Base-by-base conservation (phyloP, 2,888 invertebrate species). In the Margaritifera margaritifera region DNA sequence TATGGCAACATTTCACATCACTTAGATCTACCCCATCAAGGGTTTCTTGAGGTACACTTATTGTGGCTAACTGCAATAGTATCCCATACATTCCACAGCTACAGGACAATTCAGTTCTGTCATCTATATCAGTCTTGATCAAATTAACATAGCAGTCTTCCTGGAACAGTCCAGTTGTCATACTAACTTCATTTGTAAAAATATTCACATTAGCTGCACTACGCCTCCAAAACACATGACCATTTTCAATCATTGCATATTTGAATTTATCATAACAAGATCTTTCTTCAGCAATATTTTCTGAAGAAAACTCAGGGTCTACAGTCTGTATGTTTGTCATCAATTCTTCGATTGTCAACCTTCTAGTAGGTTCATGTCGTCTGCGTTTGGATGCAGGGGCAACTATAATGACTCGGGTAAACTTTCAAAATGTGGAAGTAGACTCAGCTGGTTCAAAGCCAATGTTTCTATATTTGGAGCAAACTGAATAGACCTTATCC, bases 131-230 rank as follows among this genome's bases (percentile, higher is more conserved):
- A 31, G n/a, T 20, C 59, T 15, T 24, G 15, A 31, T n/a, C n/a
- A 59, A 59, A 59, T 59, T 25, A 20, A 59, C 59, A 59, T 59
- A 59, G 42, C 31, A 27, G 6, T 59, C 59, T 59, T 59, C 59
- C 24, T 59, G 59, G 25, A 59, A 59, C 20, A 59, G 25, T 20
- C 59, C 59, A 59, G 59, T 59, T 31, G 58, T 24, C 58, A 58
- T 58, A 24, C 24, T 25, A 22, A 58, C 58, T 25, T 58, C 58
- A 58, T 58, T 58, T 15, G 22, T 22, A 2, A 58, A 58, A 19
- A 22, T 20, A 24, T 58, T 27, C 22, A 20, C 5, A 19, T 24
- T 58, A 22, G 6, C 25, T 25, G 58, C 11, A 24, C 31, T 31
- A 31, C 58, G 58, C 22, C 1, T 1, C 58, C 58, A 58, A 27